Evolutionary conservation across 92 coral and sea anemone species (phyloP), one percentile per base, ranked within the genome.

Genomic region (Zoanthus solanderi): DNA sequence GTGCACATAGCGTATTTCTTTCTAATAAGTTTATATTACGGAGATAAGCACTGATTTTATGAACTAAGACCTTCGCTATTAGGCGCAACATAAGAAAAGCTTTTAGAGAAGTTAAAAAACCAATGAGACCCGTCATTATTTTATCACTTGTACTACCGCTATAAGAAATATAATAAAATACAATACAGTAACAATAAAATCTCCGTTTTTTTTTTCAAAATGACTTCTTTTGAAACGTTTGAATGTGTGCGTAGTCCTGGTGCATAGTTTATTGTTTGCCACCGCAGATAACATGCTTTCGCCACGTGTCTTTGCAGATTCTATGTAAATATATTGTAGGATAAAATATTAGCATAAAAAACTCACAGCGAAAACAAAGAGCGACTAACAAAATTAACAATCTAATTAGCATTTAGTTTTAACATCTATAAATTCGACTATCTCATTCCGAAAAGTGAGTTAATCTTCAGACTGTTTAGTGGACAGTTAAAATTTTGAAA

Each of bases 231-330:
- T 10, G 54, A 1, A 6, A 50, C 12, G 9, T 6, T 50, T 7
- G 12, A 50, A 50, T 7, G 54, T 50, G 8, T 50, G 75, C 63
- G 85, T 75, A 15, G 75, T 11, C 75, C 85, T 81, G 75, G 85
- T 11, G 12, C 74, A 44, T 53, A 81, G 75, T 66, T 18, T 6
- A n/a, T 65, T 45, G 28, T 65, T 45, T 66, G 37, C 73, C 37
- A 57, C 74, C 8, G 18, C 46, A 81, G 75, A 44, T 28, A 34
- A 11, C 9, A 34, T 34, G 42, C 57, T 81, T 81, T 75, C 85
- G 85, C 85, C 85, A 81, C 85, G 85, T 81, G 85, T 81, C 73
- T 14, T 31, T 66, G 63, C 57, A 47, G 0, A 44, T 66, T 37
- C 17, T 66, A 81, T 81, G 85, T 48, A 34, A 81, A 81, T 81